phyloP scores from a whole-genome alignment of 2,888 invertebrate genomes.

The Yponomeuta evonymella region DNA sequence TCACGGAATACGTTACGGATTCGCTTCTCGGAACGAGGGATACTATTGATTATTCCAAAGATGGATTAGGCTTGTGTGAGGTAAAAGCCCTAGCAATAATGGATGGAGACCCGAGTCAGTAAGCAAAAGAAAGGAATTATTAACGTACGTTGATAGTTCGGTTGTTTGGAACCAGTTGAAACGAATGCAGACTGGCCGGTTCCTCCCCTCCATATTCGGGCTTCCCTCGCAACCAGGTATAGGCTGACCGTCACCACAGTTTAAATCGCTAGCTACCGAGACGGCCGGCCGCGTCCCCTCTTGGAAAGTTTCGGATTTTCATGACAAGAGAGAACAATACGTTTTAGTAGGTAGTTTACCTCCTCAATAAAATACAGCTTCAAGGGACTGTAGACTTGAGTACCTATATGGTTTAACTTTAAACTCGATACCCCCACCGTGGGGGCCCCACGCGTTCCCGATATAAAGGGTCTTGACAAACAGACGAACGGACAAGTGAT shows the following conservation, averaged over 20 bases:
- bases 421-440: too few relatives aligned
- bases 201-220: conserved; percentile 45
- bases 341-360: too few relatives aligned
- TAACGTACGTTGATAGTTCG: neutral
- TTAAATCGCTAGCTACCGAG: conserved; percentile 23
- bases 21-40: neutral
- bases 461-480: too few relatives aligned
- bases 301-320: conserved; percentile 7
- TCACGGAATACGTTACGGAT: conserved; percentile 4
- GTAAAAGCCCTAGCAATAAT: neutral
- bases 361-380: too few relatives aligned
- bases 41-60: neutral
- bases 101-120: neutral
- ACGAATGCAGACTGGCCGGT: neutral
- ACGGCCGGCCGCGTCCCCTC: conserved; percentile 48
- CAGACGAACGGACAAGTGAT: too few relatives aligned
- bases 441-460: too few relatives aligned
- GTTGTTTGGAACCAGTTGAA: neutral
- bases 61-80: neutral
- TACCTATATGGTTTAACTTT: too few relatives aligned
- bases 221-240: conserved; percentile 69
- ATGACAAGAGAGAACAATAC: too few relatives aligned
- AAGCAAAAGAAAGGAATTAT: neutral
- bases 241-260: conserved; percentile 57
- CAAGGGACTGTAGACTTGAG: too few relatives aligned